phyloP scores from a whole-genome alignment of 2,888 invertebrate genomes.

The Pharmacophagus antenor region DNA sequence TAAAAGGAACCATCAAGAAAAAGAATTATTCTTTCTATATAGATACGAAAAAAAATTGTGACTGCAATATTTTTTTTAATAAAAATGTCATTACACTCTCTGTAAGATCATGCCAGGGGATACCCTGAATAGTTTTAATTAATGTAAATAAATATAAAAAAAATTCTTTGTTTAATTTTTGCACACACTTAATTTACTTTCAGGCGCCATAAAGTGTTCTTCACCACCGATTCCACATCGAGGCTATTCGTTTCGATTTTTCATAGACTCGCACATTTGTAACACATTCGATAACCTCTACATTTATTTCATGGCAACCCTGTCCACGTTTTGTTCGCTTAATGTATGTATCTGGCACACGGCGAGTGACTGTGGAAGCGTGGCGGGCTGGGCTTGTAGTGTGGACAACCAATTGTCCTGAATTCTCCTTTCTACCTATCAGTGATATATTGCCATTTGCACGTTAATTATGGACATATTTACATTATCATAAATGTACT shows the following conservation, averaged over 20 bases:
- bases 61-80: too few species aligned
- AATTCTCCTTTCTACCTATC: slow-evolving; percentile 32
- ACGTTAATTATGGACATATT: slow-evolving; percentile 24
- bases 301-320: slow-evolving; percentile 31
- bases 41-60: too few species aligned
- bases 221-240: slow-evolving; percentile 1
- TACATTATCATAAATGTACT: slow-evolving; percentile 23
- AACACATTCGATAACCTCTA: slow-evolving; percentile 10
- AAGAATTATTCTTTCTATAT: too few species aligned
- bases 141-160: too few species aligned
- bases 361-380: slow-evolving; percentile 43
- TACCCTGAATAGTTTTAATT: too few species aligned
- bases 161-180: not conserved
- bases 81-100: too few species aligned
- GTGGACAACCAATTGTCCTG: slow-evolving; percentile 37
- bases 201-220: slow-evolving; percentile 1
- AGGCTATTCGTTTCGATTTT: not conserved
- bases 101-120: too few species aligned
- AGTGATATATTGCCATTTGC: slow-evolving; percentile 17
- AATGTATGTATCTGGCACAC: slow-evolving; percentile 61
- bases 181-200: not conserved
- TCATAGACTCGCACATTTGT: not conserved
- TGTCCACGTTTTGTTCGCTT: slow-evolving; percentile 37
- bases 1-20: too few species aligned
- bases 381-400: slow-evolving; percentile 42